Evolutionary conservation across 2,113 vertebrate genomes (phyloP).

Genomic region (Crypturellus undulatus): DNA sequence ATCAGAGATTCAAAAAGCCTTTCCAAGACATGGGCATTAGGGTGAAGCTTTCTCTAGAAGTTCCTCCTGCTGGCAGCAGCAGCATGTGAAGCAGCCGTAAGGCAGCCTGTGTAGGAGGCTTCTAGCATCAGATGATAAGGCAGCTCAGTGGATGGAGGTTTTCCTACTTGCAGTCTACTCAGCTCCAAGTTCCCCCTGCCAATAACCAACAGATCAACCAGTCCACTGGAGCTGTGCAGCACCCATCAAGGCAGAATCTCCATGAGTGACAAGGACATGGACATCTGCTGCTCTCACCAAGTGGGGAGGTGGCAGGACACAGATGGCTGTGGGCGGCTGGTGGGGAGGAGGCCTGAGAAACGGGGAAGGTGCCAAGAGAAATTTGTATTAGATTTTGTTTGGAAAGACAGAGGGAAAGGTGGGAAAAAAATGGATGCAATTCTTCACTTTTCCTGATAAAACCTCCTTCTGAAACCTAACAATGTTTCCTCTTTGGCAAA

Average conservation of each 20-base stretch:
- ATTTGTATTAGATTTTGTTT: background rate
- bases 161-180: conserved; percentile 18
- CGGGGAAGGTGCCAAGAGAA: background rate
- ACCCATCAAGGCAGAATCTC: conserved; percentile 29
- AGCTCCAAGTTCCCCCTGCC: background rate
- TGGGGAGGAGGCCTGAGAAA: background rate
- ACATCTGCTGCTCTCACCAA: background rate
- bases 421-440: background rate
- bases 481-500: background rate
- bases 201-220: conserved; percentile 44
- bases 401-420: background rate
- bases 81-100: background rate
- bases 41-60: background rate
- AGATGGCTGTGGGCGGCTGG: conserved; percentile 17
- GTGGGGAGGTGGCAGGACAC: accelerated
- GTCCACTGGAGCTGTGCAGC: conserved; percentile 2
- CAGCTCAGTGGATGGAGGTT: conserved; percentile 21
- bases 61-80: background rate
- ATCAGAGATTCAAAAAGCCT: background rate
- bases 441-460: background rate
- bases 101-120: background rate
- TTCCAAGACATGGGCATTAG: background rate
- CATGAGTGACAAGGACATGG: conserved; percentile 39
- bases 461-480: background rate
- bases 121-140: conserved; percentile 44